These are phyloP conservation scores for Drosophila littoralis DNA, from an alignment of 1,140 invertebrate species.

Conservation along the genomic window DNA sequence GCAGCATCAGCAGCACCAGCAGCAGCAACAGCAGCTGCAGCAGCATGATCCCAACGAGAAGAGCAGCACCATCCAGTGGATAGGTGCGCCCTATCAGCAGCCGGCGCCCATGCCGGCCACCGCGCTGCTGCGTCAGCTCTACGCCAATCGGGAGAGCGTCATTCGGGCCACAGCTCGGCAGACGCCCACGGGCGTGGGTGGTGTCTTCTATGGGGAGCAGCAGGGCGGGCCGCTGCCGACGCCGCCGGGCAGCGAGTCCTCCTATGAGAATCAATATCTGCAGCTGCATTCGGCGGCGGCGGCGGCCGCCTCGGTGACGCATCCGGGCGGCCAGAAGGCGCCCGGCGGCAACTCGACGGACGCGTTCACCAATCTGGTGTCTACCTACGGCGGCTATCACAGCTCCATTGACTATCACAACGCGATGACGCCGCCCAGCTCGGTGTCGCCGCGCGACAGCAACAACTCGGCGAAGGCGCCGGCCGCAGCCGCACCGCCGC, in stretches of 20 bases:
- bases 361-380: slow-evolving; percentile 87
- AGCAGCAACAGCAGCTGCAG: slow-evolving; percentile 90
- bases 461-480: slow-evolving; percentile 87
- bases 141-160: slow-evolving; percentile 96
- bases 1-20: slow-evolving; percentile 87
- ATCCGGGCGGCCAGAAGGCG: slow-evolving; percentile 71
- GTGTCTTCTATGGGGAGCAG: slow-evolving; percentile 84
- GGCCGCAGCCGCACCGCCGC: slow-evolving; percentile 87
- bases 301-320: slow-evolving; percentile 53
- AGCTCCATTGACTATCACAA: slow-evolving; percentile 92
- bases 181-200: slow-evolving; percentile 77
- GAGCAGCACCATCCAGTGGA: slow-evolving; percentile 96
- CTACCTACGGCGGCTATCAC: slow-evolving; percentile 88
- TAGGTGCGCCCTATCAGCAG: slow-evolving; percentile 91
- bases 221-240: slow-evolving; percentile 92
- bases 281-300: slow-evolving; percentile 86
- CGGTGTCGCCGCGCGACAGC: slow-evolving; percentile 94
- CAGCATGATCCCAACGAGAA: slow-evolving; percentile 77
- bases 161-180: slow-evolving; percentile 89
- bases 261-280: slow-evolving; percentile 90
- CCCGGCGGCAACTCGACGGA: slow-evolving; percentile 82
- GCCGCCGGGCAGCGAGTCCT: slow-evolving; percentile 93
- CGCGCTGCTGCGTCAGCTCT: slow-evolving; percentile 93
- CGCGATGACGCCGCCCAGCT: slow-evolving; percentile 97
- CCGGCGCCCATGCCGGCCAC: slow-evolving; percentile 90